phyloP scores from a whole-genome alignment of 1,140 invertebrate genomes.

The Drosophila micromelanica region DNA sequence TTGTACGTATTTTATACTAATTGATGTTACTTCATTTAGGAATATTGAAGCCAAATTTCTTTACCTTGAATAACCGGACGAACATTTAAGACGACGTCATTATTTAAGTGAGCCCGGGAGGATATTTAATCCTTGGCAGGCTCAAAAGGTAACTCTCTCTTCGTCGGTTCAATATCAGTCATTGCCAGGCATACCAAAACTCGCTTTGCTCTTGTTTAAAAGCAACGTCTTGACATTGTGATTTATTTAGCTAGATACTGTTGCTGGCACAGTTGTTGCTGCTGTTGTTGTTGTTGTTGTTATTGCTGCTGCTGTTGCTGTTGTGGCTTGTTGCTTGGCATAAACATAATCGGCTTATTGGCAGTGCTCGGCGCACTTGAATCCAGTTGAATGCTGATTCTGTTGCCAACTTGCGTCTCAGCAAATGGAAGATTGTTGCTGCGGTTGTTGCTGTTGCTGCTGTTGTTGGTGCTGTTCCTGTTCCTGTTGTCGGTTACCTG shows the following conservation, averaged over 20 bases:
- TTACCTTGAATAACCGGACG: no score
- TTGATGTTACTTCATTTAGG: no score
- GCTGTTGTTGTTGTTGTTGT: conserved; percentile 32
- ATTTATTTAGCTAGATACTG: conserved; percentile 64
- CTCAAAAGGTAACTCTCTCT: no score
- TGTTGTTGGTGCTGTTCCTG: conserved; percentile 1
- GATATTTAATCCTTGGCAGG: no score
- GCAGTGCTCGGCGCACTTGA: conserved; percentile 35
- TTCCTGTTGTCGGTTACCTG: conserved; percentile 22
- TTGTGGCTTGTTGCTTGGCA: conserved; percentile 61
- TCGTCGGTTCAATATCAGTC: no score
- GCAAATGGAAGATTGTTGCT: neutral
- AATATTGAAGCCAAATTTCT: no score
- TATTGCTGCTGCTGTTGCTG: conserved; percentile 24
- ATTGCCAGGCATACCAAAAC: neutral
- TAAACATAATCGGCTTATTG: conserved; percentile 61
- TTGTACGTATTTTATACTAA: no score
- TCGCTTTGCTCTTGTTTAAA: conserved; percentile 37
- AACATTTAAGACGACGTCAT: no score
- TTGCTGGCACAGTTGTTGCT: conserved; percentile 18
- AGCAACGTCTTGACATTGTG: conserved; percentile 71
- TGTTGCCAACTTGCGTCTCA: conserved; percentile 38
- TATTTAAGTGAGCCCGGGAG: no score
- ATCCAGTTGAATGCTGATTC: conserved; percentile 22
- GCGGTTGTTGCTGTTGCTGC: conserved; percentile 3